Evolutionary conservation across 2,797 vertebrate species (phyloP).

Genomic region (Gephyroberyx darwinii): DNA sequence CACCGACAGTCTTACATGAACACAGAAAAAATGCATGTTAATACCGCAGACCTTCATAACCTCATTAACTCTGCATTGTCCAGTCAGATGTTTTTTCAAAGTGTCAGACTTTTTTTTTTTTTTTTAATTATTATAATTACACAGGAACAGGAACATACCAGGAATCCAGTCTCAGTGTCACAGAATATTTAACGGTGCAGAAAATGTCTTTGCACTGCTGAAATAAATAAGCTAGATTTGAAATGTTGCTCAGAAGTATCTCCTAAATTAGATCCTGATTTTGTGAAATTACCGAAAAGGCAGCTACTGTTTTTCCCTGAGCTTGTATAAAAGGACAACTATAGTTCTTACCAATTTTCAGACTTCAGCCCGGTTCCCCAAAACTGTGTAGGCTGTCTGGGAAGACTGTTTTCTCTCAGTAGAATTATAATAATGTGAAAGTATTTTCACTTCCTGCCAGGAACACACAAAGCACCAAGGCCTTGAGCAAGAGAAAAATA

Average conservation of each 20-base stretch:
- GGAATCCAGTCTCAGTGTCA: not conserved
- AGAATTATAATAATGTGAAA: constrained; percentile 45
- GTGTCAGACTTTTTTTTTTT: not conserved
- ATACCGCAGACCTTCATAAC: not conserved
- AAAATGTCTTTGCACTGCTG: not conserved
- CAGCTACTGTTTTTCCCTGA: no score
- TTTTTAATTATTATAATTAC: not conserved
- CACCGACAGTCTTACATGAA: constrained; percentile 11
- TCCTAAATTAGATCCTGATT: not conserved
- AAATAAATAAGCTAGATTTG: not conserved
- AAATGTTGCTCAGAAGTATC: not conserved
- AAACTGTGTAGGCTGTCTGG: constrained; percentile 15
- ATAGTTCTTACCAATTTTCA: not conserved
- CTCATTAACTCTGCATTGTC: not conserved
- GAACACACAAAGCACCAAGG: constrained; percentile 62
- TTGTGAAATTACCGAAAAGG: no score
- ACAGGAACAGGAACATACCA: no score
- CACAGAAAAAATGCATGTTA: constrained; percentile 2
- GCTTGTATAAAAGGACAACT: not conserved
- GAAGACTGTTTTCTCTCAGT: constrained; percentile 56
- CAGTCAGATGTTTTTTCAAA: not conserved
- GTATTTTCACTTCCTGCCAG: constrained; percentile 60
- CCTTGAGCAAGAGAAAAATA: constrained; percentile 58
- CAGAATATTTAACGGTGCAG: not conserved
- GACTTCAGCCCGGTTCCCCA: not conserved